Base-by-base conservation (phyloP, 1,140 invertebrate genomes). In the Hypothenemus hampei region DNA sequence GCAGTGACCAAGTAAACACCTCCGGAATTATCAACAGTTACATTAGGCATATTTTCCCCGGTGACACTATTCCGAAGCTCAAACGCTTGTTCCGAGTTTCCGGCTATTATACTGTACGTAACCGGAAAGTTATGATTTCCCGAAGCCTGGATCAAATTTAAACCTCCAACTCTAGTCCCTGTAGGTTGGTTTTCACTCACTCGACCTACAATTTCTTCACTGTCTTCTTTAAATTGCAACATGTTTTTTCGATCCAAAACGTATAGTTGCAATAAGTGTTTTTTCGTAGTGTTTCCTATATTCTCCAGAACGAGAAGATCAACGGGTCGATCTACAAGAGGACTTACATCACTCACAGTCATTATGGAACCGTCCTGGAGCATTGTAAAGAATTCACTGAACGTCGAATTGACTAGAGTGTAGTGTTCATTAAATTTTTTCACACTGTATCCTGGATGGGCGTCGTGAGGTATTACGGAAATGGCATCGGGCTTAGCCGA, bases 321-420 rank as follows among this genome's bases (percentile, higher is more conserved):
- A 5, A 93, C 80, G 0, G 87, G 86, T 35, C 81, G 77, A 66
- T 91, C 84, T 20, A 90, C 78, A n/a, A 93, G 70, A 3, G 88
- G 85, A 18, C 81, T 80, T 3, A 93, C 74, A 61, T 91, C 88
- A 2, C 86, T 81, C 2, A 89, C 92, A 13, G 89, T 93, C 89
- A 93, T 93, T 6, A 94, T 81, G 35, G 92, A 79, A 18, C 91
- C 91, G 70, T 91, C 85, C 41, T 86, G 82, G n/a, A 94, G 78
- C 22, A 93, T 82, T 1, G 90, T 86, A 68, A 94, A 94, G 67
- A 84, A 92, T 41, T 86, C 80, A 8, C 85, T 86, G 69, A 81
- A 89, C 36, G 83, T 86, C 16, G 81, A 87, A 58, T 90, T 85
- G 59, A 90, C 68, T 10, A 89, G 73, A 15, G 78, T 80, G 68